Percentiles rank a stretch among this genome's conserved stretches.
Evolutionary conservation across 1,140 invertebrate species (phyloP).

Genomic region (Lucilia sericata): DNA sequence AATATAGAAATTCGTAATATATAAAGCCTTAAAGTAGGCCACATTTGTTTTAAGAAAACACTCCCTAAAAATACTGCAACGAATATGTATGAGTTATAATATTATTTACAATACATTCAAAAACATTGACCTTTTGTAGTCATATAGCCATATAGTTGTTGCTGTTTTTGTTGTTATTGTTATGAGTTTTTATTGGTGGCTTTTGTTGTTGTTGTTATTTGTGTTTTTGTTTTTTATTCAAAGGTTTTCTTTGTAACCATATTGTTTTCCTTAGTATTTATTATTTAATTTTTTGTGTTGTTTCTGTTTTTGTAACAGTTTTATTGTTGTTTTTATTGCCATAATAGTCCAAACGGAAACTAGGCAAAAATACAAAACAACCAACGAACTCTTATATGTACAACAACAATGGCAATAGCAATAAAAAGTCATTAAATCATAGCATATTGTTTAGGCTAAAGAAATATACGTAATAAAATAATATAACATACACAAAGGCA

Average conservation of each 20-base stretch:
- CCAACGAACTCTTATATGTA: too few species aligned
- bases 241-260: too few species aligned
- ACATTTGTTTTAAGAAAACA: background rate
- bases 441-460: slow-evolving; percentile 30
- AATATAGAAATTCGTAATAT: background rate
- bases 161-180: background rate
- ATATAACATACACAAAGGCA: too few species aligned
- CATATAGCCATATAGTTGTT: background rate
- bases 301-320: too few species aligned
- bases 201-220: too few species aligned
- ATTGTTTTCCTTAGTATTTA: too few species aligned
- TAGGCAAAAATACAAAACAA: background rate
- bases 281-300: too few species aligned
- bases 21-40: background rate
- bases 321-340: background rate
- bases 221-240: too few species aligned
- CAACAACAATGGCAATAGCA: background rate
- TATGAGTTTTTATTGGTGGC: too few species aligned
- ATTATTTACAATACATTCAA: background rate
- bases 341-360: background rate
- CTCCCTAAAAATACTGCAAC: background rate
- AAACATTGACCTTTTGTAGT: background rate
- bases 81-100: background rate
- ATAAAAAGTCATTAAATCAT: slow-evolving; percentile 37
- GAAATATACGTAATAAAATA: background rate